Evolutionary conservation across 2,113 vertebrate genomes (phyloP).

Genomic region (Rhinogobius similis): DNA sequence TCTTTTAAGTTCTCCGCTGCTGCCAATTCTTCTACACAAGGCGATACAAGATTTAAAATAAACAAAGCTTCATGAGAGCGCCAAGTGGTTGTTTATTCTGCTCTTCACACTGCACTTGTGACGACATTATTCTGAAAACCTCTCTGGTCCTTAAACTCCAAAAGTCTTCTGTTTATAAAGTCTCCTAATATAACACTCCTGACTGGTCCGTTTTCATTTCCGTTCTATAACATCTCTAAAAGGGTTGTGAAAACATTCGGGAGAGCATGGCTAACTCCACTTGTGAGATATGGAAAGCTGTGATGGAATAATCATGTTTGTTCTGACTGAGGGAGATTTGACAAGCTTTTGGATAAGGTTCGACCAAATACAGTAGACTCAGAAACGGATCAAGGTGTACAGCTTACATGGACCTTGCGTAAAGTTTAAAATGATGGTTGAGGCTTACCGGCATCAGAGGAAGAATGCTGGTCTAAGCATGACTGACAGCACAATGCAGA

Average conservation of each 20-base stretch:
- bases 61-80: slow-evolving; percentile 6
- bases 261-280: not conserved
- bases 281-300: not conserved
- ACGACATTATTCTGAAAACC: slow-evolving; percentile 13
- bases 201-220: slow-evolving; percentile 40
- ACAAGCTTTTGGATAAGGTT: not conserved
- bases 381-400: not conserved
- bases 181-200: slow-evolving; percentile 7
- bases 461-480: not conserved
- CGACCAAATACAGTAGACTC: not conserved
- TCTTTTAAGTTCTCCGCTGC: not conserved
- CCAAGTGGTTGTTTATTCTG: slow-evolving; percentile 23
- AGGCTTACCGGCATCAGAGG: not conserved
- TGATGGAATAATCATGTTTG: not conserved
- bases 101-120: slow-evolving; percentile 6
- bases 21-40: not conserved
- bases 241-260: not conserved
- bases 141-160: not conserved
- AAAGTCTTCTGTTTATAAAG: slow-evolving; percentile 31
- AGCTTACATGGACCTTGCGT: not conserved
- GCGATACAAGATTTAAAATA: slow-evolving; percentile 9
- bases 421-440: not conserved
- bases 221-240: slow-evolving; percentile 7
- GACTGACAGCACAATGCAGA: not conserved
- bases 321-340: not conserved